Evolutionary conservation across 23 tunicate genomes (phyloP).

Genomic region (Styela plicata): DNA sequence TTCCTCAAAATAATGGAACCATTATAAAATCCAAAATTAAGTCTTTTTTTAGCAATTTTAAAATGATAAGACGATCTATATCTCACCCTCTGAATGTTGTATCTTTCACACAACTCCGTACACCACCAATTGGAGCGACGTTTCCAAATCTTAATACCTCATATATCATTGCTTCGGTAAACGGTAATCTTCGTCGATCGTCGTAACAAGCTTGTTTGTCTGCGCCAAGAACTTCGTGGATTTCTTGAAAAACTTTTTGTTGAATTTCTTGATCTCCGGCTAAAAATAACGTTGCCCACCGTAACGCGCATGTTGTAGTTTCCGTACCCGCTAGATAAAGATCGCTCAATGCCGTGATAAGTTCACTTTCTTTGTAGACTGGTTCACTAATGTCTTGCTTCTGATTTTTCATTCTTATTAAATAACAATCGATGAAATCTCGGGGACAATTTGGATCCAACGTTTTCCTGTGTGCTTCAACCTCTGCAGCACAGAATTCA

Average conservation of each 20-base stretch:
- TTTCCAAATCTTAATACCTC: no score
- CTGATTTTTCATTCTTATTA: background rate
- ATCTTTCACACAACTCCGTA: no score
- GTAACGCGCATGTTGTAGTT: background rate
- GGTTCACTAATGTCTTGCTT: background rate
- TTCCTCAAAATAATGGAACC: no score
- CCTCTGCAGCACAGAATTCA: no score
- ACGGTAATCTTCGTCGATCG: no score
- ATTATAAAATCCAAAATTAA: no score
- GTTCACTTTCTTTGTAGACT: background rate
- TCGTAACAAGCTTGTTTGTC: no score
- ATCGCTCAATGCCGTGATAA: background rate
- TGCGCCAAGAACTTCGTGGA: constrained; percentile 3
- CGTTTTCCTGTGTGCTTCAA: background rate
- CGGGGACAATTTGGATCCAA: constrained; percentile 8
- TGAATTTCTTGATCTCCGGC: constrained; percentile 16
- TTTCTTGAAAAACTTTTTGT: background rate
- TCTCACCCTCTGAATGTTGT: no score
- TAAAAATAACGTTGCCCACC: constrained; percentile 3
- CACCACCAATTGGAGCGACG: no score
- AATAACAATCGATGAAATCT: constrained; percentile 16
- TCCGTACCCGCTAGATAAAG: constrained; percentile 12
- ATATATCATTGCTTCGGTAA: no score
- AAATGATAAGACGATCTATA: no score
- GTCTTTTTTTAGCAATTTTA: no score